Percentiles rank a stretch among this genome's conserved stretches.
phyloP scores from a whole-genome alignment of 2,113 vertebrate genomes.

The Menura novaehollandiae region DNA sequence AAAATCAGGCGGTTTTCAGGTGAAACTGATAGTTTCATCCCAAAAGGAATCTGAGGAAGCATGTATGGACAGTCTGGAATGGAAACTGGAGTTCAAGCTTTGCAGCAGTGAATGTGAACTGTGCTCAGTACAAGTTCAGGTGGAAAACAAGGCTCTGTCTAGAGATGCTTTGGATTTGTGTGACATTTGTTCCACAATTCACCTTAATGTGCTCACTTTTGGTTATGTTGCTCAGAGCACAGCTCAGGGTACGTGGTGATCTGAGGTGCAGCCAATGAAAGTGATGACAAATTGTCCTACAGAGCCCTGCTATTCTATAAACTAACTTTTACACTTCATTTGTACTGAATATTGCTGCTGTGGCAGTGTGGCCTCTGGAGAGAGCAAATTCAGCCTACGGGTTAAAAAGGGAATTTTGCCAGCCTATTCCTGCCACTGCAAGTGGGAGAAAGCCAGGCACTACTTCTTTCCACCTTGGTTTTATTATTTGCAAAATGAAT shows the following conservation, averaged over 20 bases:
- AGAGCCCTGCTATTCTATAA: background rate
- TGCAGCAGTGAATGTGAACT: background rate
- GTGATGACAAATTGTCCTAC: background rate
- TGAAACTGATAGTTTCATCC: background rate
- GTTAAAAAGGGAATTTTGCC: background rate
- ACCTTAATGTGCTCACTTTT: background rate
- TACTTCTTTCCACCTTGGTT: background rate
- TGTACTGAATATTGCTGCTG: background rate
- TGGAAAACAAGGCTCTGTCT: background rate
- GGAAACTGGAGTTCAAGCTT: background rate
- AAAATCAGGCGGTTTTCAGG: background rate
- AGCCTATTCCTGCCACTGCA: background rate
- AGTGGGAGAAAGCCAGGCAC: background rate
- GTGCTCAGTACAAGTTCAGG: background rate
- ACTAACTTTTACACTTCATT: background rate
- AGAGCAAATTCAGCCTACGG: background rate
- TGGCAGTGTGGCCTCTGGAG: background rate
- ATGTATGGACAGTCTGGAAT: background rate
- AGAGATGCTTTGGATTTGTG: background rate
- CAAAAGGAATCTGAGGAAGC: background rate
- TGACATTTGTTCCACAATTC: background rate
- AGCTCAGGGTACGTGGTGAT: accelerated
- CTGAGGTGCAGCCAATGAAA: background rate
- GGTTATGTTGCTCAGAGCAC: background rate
- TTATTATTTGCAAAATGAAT: background rate